These are phyloP conservation scores for Nomada ruficornis DNA, from an alignment of 2,888 invertebrate species.

Conservation along the genomic window DNA sequence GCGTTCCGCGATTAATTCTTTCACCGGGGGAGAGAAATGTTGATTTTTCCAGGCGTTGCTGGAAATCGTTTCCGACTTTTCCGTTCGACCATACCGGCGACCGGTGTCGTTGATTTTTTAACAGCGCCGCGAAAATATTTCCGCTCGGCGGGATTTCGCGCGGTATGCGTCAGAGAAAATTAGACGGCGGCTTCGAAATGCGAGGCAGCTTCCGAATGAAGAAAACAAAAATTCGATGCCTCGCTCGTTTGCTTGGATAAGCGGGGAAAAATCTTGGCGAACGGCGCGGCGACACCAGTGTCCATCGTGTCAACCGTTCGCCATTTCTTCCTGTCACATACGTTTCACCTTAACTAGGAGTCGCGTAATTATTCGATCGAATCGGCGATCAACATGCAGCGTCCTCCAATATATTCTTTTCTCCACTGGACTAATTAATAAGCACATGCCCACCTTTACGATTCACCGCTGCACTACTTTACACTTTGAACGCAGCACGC, in stretches of 20 bases:
- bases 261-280: constrained; percentile 28
- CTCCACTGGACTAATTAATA: constrained; percentile 23
- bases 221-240: background rate
- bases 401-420: background rate
- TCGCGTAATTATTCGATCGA: constrained; percentile 13
- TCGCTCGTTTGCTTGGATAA: constrained; percentile 2
- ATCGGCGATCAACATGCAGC: background rate
- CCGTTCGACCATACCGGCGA: constrained; percentile 1
- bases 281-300: constrained; percentile 9
- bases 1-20: constrained; percentile 36
- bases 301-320: constrained; percentile 11
- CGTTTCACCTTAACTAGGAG: background rate
- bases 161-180: constrained; percentile 52
- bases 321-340: background rate
- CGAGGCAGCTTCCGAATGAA: background rate
- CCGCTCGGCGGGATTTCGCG: constrained; percentile 44
- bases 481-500: background rate
- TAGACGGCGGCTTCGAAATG: constrained; percentile 35
- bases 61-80: constrained; percentile 46
- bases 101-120: constrained; percentile 33
- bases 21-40: constrained; percentile 24
- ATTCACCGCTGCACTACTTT: background rate
- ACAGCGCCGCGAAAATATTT: constrained; percentile 47
- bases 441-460: background rate
- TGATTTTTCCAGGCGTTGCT: constrained; percentile 53